Evolutionary conservation across 2,888 invertebrate species (phyloP), one percentile per base, ranked within the genome.

Genomic region (Blastobasis lacticolella): DNA sequence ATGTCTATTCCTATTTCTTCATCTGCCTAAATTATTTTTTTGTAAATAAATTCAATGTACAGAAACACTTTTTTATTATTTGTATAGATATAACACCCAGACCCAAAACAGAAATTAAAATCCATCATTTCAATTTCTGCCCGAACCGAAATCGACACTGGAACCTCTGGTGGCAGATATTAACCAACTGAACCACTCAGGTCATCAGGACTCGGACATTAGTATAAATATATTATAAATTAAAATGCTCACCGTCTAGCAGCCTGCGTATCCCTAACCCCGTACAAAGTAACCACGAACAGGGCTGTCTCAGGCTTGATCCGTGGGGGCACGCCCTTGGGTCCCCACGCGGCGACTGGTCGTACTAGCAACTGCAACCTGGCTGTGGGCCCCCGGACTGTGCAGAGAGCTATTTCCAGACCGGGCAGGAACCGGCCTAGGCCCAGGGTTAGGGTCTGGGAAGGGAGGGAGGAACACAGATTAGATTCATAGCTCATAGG

Each of bases 261-360:
- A 0, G 79, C 76, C 0, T 66, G 66, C 0, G 69, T 60, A 10
- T 78, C 77, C 4, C 69, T 67, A 0, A 81, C 81, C 1, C 61
- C 60, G 5, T 78, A 80, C 38, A 88, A 49, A 0, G 65, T 64
- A 0, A 88, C 70, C 0, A 75, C 77, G 37, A 86, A 85, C 44
- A 88, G 61, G 0, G 75, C 81, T 0, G 78, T 71, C 52, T 75
- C 73, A 0, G 81, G 74, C 2, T 63, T 64, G 37, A 88, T 74
- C 2, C 86, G 57, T 0, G 85, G 85, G 9, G 66, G 74, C 0
- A 64, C 72, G 0, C 86, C 88, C 0, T 50, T 53, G 1, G 61
- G 56, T 0, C 86, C 81, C 80, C 86, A 88, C 0, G 85, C 70
- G 6, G 71, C 67, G 0, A 60, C 58, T 0, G 88, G 88, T 45